phyloP scores from a whole-genome alignment of 2,888 invertebrate genomes.

The Nysson spinosus region DNA sequence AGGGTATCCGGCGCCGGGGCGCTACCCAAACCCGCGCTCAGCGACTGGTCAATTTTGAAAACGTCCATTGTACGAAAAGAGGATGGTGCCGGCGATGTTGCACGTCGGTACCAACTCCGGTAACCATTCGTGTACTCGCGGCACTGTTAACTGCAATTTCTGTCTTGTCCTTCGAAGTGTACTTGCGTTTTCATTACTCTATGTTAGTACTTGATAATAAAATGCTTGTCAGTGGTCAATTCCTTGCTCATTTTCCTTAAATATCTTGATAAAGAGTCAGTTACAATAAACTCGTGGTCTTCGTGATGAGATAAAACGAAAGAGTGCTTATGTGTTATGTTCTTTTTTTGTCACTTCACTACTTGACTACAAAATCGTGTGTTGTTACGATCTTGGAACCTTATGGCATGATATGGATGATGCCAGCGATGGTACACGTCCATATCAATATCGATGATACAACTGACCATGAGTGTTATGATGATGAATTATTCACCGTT shows the following conservation, averaged over 20 bases:
- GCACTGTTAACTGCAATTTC: slow-evolving; percentile 14
- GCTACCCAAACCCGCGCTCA: slow-evolving; percentile 81
- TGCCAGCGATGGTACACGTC: slow-evolving; percentile 11
- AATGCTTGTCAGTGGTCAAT: too few relatives aligned
- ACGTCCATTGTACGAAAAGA: slow-evolving; percentile 82
- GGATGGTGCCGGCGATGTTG: slow-evolving; percentile 43
- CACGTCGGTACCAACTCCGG: slow-evolving; percentile 47
- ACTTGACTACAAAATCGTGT: neutral
- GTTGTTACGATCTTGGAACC: neutral
- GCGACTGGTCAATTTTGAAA: slow-evolving; percentile 84
- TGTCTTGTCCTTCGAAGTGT: slow-evolving; percentile 7
- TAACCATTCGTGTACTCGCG: slow-evolving; percentile 62
- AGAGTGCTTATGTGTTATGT: too few relatives aligned
- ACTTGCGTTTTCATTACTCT: slow-evolving; percentile 13
- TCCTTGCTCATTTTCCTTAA: too few relatives aligned
- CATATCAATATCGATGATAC: slow-evolving; percentile 4
- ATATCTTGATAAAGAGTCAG: too few relatives aligned
- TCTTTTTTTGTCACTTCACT: too few relatives aligned
- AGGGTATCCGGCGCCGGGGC: slow-evolving; percentile 82
- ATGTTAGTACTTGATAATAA: too few relatives aligned
- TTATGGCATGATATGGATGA: neutral
- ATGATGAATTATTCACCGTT: too few relatives aligned
- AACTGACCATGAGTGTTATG: too few relatives aligned
- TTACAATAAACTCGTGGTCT: too few relatives aligned
- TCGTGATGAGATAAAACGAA: too few relatives aligned